A percentile compares a stretch with the other conserved stretches of the same genome.
Evolutionary conservation across 2,113 vertebrate genomes (phyloP).

Genomic region (Propithecus coquereli): DNA sequence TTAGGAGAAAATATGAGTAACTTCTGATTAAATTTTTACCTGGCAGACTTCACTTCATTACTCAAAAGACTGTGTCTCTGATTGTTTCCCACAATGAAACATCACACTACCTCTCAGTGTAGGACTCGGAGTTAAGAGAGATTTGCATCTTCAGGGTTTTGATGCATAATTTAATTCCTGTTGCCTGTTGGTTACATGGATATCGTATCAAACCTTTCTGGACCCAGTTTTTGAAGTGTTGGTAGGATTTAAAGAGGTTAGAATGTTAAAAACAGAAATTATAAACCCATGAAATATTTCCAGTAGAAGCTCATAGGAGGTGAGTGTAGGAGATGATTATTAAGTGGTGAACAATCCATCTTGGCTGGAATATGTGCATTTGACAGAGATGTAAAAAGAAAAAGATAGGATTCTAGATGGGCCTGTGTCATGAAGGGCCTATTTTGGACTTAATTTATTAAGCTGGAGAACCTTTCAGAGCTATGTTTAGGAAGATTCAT

Average conservation of each 20-base stretch:
- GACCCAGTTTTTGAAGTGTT: not conserved
- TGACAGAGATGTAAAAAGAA: not conserved
- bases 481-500: not conserved
- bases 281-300: not conserved
- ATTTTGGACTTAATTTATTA: not conserved
- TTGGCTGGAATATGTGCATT: not conserved
- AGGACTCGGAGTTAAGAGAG: not conserved
- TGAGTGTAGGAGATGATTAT: not conserved
- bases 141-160: not conserved
- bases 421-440: not conserved
- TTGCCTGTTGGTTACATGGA: not conserved
- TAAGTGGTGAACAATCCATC: not conserved
- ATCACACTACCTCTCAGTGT: not conserved
- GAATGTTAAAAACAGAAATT: not conserved
- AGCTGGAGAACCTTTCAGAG: not conserved
- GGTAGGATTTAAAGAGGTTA: not conserved
- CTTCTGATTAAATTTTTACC: constrained; percentile 62
- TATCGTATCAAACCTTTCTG: not conserved
- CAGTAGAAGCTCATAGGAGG: not conserved
- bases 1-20: constrained; percentile 60
- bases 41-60: constrained; percentile 45
- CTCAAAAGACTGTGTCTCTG: not conserved
- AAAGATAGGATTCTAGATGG: not conserved
- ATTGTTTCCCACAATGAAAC: constrained; percentile 14
- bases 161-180: not conserved